Conservation (phyloP, 2,113 vertebrate species). For the Phylloscopus trochilus region DNA sequence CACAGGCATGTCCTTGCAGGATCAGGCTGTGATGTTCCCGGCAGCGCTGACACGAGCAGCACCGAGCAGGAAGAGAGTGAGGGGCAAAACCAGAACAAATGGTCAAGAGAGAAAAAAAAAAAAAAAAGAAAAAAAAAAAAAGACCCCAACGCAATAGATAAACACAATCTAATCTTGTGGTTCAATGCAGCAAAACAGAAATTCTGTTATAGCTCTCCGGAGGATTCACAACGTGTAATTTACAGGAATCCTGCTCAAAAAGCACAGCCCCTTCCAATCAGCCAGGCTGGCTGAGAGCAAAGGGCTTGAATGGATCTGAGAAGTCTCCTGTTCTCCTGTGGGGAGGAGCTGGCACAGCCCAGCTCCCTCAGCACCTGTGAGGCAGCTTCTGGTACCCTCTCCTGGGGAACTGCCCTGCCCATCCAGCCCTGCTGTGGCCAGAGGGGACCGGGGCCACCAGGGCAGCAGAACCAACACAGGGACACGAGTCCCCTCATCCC, state of each 20-base stretch:
- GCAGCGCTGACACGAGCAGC: background rate
- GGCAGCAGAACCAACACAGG: background rate
- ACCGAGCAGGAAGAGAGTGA: background rate
- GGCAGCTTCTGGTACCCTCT: background rate
- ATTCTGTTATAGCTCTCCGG: conserved; percentile 35
- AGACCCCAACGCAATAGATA: background rate
- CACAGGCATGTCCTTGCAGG: conserved; percentile 25
- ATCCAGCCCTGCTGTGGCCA: no score
- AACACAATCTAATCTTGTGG: conserved; percentile 50
- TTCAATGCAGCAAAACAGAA: conserved; percentile 49
- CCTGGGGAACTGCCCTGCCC: background rate
- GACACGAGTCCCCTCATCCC: rapidly evolving
- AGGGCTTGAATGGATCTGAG: background rate
- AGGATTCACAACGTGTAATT: conserved; percentile 41
- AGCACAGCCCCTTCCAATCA: conserved; percentile 53
- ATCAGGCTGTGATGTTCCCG: background rate
- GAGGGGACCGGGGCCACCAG: rapidly evolving
- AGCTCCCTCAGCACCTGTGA: background rate
- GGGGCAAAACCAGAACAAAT: conserved; percentile 24
- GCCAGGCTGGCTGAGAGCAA: background rate
- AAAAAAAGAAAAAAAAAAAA: background rate
- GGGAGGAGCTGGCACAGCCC: background rate
- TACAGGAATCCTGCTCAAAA: conserved; percentile 60
- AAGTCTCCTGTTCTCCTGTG: background rate
- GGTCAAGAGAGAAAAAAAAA: background rate